Evolutionary conservation across 2,113 vertebrate genomes (phyloP).

Genomic region (Caranx melampygus): DNA sequence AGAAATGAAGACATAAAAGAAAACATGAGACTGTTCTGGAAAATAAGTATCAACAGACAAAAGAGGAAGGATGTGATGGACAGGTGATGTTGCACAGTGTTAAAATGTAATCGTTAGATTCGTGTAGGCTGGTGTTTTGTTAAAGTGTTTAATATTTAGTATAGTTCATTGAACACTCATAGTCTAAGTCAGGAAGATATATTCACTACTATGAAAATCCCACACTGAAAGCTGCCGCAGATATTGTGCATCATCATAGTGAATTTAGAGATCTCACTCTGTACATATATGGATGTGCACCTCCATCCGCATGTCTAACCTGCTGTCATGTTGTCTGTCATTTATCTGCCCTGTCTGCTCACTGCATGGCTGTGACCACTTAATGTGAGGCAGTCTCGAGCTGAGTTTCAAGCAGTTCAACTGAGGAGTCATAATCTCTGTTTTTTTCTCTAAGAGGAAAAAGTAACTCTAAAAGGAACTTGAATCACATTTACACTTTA

Average conservation of each 20-base stretch:
- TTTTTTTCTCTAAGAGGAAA: too few relatives aligned
- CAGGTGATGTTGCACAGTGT: too few relatives aligned
- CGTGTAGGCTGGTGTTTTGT: not conserved
- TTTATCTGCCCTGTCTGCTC: not conserved
- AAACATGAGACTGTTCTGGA: not conserved
- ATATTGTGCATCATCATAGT: not conserved
- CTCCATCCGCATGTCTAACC: not conserved
- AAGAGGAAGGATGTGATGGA: too few relatives aligned
- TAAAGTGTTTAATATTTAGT: not conserved
- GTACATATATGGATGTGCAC: not conserved
- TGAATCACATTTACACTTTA: too few relatives aligned
- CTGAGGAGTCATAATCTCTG: not conserved
- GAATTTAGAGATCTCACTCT: not conserved
- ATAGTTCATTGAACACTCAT: too few relatives aligned
- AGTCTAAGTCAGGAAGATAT: not conserved
- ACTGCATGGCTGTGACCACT: not conserved
- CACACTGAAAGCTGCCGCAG: not conserved
- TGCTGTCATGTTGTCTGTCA: not conserved
- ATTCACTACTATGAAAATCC: not conserved
- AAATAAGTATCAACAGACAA: not conserved
- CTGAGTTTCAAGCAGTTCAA: not conserved
- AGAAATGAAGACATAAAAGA: not conserved
- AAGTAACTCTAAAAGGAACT: too few relatives aligned
- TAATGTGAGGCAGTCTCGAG: not conserved
- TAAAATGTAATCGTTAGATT: too few relatives aligned